These are phyloP conservation scores for Drosophila orosa DNA, from an alignment of 1,140 invertebrate genomes.

Conservation along the genomic window DNA sequence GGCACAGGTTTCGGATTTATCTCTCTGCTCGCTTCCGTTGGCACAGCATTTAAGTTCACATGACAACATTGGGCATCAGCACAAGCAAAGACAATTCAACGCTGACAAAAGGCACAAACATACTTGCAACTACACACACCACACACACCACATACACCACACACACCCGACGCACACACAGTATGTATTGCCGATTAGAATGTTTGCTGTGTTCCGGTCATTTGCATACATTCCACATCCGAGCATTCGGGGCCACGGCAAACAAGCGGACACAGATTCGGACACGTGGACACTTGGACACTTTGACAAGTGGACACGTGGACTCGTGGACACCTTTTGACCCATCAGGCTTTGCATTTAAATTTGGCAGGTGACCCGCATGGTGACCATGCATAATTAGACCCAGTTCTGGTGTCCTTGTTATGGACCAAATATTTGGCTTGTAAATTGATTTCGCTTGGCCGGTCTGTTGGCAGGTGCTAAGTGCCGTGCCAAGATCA, in stretches of 20 bases:
- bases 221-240: slow-evolving; percentile 38
- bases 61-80: slow-evolving; percentile 4
- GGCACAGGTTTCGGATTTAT: slow-evolving; percentile 16
- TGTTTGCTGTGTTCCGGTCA: slow-evolving; percentile 47
- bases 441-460: slow-evolving; percentile 43
- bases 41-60: slow-evolving; percentile 22
- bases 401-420: slow-evolving; percentile 33
- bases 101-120: slow-evolving; percentile 32
- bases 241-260: slow-evolving; percentile 3
- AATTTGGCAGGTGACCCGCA: slow-evolving; percentile 54
- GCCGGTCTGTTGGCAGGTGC: neutral
- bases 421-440: slow-evolving; percentile 48
- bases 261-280: slow-evolving; percentile 9
- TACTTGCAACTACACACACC: slow-evolving; percentile 1
- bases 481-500: slow-evolving; percentile 15
- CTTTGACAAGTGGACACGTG: slow-evolving; percentile 53
- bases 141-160: neutral
- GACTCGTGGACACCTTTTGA: slow-evolving; percentile 50
- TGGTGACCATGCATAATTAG: slow-evolving; percentile 61
- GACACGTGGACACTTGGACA: slow-evolving; percentile 56
- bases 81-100: slow-evolving; percentile 17
- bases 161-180: neutral
- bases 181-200: slow-evolving; percentile 49
- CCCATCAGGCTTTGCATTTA: slow-evolving; percentile 56
- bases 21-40: slow-evolving; percentile 6